Evolutionary conservation across 2,113 vertebrate genomes (phyloP).

Genomic region (Hucho hucho): DNA sequence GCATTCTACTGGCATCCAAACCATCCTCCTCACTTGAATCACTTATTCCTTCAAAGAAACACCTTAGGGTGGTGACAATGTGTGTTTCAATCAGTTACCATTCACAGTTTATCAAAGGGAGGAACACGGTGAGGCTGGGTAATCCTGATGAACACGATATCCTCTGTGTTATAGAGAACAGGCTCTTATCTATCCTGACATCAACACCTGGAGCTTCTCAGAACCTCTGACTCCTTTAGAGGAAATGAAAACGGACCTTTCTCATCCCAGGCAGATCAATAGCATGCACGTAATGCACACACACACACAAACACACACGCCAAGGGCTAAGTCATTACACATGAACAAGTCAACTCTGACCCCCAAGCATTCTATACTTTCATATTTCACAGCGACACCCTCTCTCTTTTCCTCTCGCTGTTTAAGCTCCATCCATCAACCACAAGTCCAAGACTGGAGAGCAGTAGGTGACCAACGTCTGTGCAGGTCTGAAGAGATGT

Average conservation of each 20-base stretch:
- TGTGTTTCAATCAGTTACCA: neutral
- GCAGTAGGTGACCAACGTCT: too few relatives aligned
- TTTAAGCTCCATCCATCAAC: too few relatives aligned
- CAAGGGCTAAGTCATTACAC: too few relatives aligned
- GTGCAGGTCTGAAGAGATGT: too few relatives aligned
- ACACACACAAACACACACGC: too few relatives aligned
- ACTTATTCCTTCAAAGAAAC: neutral
- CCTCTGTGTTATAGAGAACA: neutral
- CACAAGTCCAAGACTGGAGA: too few relatives aligned
- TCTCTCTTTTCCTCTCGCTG: too few relatives aligned
- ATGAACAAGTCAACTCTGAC: too few relatives aligned
- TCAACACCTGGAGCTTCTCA: neutral
- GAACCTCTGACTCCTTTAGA: neutral
- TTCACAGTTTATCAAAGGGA: neutral
- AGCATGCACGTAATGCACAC: neutral
- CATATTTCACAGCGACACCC: too few relatives aligned
- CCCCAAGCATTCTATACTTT: too few relatives aligned
- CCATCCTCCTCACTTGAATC: neutral
- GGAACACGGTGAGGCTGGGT: conserved; percentile 5
- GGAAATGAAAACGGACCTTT: neutral
- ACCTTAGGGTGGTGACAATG: neutral
- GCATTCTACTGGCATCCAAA: neutral
- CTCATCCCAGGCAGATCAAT: neutral
- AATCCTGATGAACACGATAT: conserved; percentile 40
- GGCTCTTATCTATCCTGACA: conserved; percentile 10